phyloP scores from a whole-genome alignment of 2,888 invertebrate genomes.

The Heliconius cydno region DNA sequence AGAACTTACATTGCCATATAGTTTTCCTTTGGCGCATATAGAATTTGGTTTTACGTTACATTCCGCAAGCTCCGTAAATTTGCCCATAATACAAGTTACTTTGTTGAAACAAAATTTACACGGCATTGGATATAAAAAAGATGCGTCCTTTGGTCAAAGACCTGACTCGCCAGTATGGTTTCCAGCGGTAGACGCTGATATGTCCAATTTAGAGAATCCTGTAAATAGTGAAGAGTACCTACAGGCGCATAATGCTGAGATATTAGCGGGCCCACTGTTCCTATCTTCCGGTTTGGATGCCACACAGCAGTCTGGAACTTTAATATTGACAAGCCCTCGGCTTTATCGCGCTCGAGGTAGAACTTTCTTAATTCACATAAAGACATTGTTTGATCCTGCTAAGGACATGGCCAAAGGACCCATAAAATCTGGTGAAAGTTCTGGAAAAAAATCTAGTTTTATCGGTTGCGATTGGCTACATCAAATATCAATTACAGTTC shows the following conservation, averaged over 20 bases:
- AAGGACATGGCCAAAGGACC: constrained; percentile 82
- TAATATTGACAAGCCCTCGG: constrained; percentile 94
- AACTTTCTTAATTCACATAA: constrained; percentile 91
- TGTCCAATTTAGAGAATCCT: constrained; percentile 86
- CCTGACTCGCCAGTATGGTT: constrained; percentile 73
- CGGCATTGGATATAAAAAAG: constrained; percentile 81
- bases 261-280: constrained; percentile 94
- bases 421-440: constrained; percentile 65
- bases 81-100: constrained; percentile 91
- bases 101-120: constrained; percentile 84
- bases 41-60: constrained; percentile 94
- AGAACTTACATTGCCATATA: constrained; percentile 92
- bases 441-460: constrained; percentile 75
- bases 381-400: constrained; percentile 86
- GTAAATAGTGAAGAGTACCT: constrained; percentile 91
- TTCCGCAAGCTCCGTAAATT: constrained; percentile 87
- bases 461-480: constrained; percentile 96
- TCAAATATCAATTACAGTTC: constrained; percentile 94
- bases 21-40: constrained; percentile 92
- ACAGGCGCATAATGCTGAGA: constrained; percentile 94
- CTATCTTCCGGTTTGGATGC: constrained; percentile 92
- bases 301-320: constrained; percentile 92
- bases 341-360: constrained; percentile 90
- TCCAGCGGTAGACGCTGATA: constrained; percentile 67
- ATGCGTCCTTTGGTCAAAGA: constrained; percentile 73